Percentiles rank a stretch among this genome's conserved stretches.
phyloP scores from a whole-genome alignment of 2,113 vertebrate genomes.

The Antidorcas marsupialis region DNA sequence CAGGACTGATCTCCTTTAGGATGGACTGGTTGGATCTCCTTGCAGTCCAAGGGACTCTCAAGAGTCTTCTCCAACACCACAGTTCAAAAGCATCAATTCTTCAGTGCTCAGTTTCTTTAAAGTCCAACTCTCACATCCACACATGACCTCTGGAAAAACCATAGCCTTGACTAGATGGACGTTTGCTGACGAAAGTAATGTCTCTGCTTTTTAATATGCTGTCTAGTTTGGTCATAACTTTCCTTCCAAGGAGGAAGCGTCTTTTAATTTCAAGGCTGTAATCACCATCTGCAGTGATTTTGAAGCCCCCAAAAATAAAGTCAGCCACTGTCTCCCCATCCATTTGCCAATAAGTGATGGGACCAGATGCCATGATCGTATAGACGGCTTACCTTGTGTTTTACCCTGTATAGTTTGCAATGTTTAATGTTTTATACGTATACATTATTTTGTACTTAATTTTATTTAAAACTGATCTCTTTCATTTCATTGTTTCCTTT shows the following conservation, averaged over 20 bases:
- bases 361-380: background rate
- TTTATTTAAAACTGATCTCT: background rate
- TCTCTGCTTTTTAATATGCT: background rate
- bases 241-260: background rate
- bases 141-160: background rate
- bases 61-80: background rate
- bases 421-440: background rate
- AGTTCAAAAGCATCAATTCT: background rate
- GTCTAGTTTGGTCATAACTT: background rate
- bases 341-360: background rate
- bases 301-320: background rate
- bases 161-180: background rate
- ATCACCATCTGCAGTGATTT: background rate
- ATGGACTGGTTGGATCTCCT: background rate
- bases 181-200: background rate
- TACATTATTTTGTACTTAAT: background rate
- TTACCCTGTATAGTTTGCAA: background rate
- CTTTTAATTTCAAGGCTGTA: background rate
- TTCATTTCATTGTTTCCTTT: background rate
- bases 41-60: background rate
- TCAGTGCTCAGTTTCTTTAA: background rate
- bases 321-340: background rate
- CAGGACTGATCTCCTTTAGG: background rate
- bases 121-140: background rate
- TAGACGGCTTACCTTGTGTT: rapidly evolving